Evolutionary conservation across 2,888 invertebrate genomes (phyloP).

Genomic region (Adelphocoris suturalis): DNA sequence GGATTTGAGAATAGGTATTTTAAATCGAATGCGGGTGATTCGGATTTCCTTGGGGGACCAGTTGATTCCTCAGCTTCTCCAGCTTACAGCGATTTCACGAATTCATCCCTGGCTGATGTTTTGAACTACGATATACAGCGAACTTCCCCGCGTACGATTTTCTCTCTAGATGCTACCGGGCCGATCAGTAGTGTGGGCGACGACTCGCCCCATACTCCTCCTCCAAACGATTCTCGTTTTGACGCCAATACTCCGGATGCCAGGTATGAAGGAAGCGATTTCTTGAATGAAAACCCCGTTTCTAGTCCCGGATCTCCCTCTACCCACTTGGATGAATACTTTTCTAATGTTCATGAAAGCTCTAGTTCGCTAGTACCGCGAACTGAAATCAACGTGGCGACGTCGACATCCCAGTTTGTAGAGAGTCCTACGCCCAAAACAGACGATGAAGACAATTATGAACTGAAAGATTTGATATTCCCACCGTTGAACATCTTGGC

Average conservation of each 20-base stretch:
- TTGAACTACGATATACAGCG: conserved; percentile 61
- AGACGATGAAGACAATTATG: conserved; percentile 1
- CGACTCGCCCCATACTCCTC: neutral
- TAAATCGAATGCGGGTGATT: neutral
- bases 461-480: conserved; percentile 51
- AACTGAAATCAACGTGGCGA: conserved; percentile 64
- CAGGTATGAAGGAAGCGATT: conserved; percentile 33
- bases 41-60: neutral
- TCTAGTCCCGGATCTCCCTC: conserved; percentile 56
- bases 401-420: conserved; percentile 50
- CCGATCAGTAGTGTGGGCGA: neutral
- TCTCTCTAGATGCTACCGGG: conserved; percentile 16
- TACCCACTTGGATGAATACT: conserved; percentile 12
- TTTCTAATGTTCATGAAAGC: conserved; percentile 43
- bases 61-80: conserved; percentile 2
- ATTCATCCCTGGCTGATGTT: conserved; percentile 49
- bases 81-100: conserved; percentile 36
- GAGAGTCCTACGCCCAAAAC: conserved; percentile 33
- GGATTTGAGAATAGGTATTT: neutral
- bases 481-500: conserved; percentile 61
- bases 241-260: neutral
- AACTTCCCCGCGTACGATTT: conserved; percentile 48
- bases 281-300: conserved; percentile 23
- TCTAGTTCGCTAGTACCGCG: conserved; percentile 30
- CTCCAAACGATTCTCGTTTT: neutral